These are phyloP conservation scores for Pollimyrus isidori DNA, from an alignment of 2,113 vertebrate species.

Conservation along the genomic window DNA sequence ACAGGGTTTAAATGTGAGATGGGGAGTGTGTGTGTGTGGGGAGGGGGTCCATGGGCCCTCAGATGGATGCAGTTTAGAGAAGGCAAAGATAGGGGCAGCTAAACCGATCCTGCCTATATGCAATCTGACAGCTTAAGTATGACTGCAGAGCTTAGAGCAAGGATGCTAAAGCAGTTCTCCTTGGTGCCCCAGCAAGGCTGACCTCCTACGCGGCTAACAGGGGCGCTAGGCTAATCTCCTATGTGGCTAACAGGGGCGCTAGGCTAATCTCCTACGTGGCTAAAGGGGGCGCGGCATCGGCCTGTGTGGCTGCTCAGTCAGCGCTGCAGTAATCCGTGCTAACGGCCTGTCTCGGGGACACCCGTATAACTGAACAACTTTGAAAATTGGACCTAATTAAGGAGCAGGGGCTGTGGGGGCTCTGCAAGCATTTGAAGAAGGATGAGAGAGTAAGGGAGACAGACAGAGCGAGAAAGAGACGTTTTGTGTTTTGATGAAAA, in stretches of 20 bases:
- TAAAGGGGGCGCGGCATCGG: not conserved
- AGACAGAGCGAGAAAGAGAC: not conserved
- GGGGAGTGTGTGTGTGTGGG: too few relatives aligned
- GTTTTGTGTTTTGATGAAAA: too few relatives aligned
- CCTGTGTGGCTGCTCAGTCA: not conserved
- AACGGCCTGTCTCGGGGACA: not conserved
- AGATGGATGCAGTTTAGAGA: not conserved
- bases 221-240: too few relatives aligned
- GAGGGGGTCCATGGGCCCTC: not conserved
- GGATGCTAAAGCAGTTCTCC: not conserved
- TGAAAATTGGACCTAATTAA: conserved; percentile 14
- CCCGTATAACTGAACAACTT: conserved; percentile 10
- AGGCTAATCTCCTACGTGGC: too few relatives aligned
- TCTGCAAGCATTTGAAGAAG: not conserved
- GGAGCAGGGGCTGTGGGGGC: not conserved
- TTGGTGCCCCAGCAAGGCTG: not conserved
- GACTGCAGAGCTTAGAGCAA: not conserved
- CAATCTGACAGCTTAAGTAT: not conserved
- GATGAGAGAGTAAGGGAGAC: not conserved
- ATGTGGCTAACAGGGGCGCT: not conserved
- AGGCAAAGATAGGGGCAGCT: not conserved
- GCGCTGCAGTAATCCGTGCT: not conserved
- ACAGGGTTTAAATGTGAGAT: not conserved
- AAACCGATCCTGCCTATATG: not conserved
- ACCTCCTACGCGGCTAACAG: not conserved